These are phyloP conservation scores for Cromileptes altivelis DNA, from an alignment of 2,113 vertebrate genomes.

Conservation along the genomic window DNA sequence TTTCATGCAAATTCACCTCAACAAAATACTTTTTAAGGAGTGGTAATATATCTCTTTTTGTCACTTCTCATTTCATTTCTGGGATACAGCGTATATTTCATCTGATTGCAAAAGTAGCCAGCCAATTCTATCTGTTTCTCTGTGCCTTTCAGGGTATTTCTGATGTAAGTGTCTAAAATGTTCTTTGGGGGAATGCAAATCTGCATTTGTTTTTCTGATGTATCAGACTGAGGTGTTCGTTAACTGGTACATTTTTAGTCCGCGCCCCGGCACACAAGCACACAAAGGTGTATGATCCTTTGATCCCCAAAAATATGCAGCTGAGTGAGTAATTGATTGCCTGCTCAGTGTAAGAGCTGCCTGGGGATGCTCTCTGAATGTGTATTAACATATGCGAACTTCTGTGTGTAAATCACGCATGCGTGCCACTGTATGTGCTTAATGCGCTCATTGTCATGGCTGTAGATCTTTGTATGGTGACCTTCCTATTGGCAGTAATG, in stretches of 20 bases:
- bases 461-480: constrained; percentile 63
- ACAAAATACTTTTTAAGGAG: constrained; percentile 40
- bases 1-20: constrained; percentile 10
- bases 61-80: constrained; percentile 37
- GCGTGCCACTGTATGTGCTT: background rate
- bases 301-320: constrained; percentile 71
- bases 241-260: constrained; percentile 73
- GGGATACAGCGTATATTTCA: constrained; percentile 53
- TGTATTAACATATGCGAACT: constrained; percentile 6
- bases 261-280: constrained; percentile 47
- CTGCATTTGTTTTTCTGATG: constrained; percentile 60
- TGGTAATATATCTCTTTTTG: constrained; percentile 37
- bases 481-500: constrained; percentile 66
- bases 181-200: constrained; percentile 57
- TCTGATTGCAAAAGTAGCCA: constrained; percentile 65
- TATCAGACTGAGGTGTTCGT: constrained; percentile 49
- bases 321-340: constrained; percentile 75
- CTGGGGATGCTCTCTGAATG: background rate
- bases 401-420: background rate
- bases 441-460: constrained; percentile 1
- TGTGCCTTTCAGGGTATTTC: constrained; percentile 60
- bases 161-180: constrained; percentile 70
- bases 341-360: constrained; percentile 48
- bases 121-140: constrained; percentile 36
- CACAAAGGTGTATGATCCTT: constrained; percentile 69